Evolutionary conservation across 2,113 vertebrate species (phyloP).

Genomic region (Chaetodon trifascialis): DNA sequence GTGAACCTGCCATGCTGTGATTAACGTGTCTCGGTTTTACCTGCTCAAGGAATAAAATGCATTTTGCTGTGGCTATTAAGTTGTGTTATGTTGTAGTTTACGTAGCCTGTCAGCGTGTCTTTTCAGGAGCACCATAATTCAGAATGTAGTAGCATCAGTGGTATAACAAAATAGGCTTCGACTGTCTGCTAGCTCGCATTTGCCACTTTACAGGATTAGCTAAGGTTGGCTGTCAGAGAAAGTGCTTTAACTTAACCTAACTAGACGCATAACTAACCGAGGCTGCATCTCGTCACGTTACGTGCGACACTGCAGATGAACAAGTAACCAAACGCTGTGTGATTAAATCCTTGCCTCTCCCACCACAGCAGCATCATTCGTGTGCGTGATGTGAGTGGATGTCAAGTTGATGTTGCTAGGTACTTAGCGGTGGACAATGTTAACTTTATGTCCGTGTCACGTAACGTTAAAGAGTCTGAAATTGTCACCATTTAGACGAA

Average conservation of each 20-base stretch:
- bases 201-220: constrained; percentile 55
- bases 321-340: constrained; percentile 37
- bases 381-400: constrained; percentile 60
- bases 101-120: constrained; percentile 10
- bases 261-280: not conserved
- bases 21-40: constrained; percentile 56
- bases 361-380: constrained; percentile 66
- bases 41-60: constrained; percentile 47
- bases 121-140: constrained; percentile 43
- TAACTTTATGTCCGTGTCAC: constrained; percentile 35
- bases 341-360: constrained; percentile 64
- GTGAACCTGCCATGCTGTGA: constrained; percentile 59
- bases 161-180: constrained; percentile 70
- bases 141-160: constrained; percentile 46
- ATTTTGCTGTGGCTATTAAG: constrained; percentile 17
- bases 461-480: not conserved
- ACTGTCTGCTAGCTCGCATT: constrained; percentile 55
- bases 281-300: constrained; percentile 13
- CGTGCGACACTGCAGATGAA: constrained; percentile 23
- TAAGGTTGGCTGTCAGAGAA: constrained; percentile 26
- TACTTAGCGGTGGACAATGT: constrained; percentile 22
- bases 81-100: constrained; percentile 16
- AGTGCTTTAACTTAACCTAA: constrained; percentile 53
- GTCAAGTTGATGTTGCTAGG: constrained; percentile 69
- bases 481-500: not conserved